Conservation (phyloP, 92 coral and sea anemone genomes). For the Bergia puertoricense region DNA sequence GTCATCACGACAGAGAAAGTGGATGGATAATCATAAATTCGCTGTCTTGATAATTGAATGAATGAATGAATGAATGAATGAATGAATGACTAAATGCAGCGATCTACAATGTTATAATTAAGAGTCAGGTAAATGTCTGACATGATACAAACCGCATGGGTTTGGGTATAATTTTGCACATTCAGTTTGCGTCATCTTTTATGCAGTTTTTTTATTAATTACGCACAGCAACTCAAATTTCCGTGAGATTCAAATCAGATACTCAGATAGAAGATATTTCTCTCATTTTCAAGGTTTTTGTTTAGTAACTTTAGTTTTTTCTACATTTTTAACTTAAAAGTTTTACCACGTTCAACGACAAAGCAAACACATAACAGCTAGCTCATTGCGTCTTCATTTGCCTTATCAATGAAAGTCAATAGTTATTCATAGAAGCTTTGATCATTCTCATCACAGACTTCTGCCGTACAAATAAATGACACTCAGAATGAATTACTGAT, state of each 20-base stretch:
- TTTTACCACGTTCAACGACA: neutral
- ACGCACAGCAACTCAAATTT: no score
- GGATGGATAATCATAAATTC: neutral
- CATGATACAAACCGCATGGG: neutral
- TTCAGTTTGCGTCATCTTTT: neutral
- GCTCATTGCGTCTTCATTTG: neutral
- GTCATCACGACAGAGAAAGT: neutral
- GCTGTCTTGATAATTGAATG: neutral
- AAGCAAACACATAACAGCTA: neutral
- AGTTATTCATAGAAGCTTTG: neutral
- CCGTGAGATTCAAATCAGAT: neutral
- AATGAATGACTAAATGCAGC: no score
- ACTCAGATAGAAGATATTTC: neutral
- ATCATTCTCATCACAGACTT: neutral
- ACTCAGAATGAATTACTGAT: neutral
- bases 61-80: neutral
- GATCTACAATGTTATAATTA: no score
- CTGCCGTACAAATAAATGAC: slow-evolving; percentile 1
- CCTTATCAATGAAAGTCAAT: neutral
- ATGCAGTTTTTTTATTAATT: no score
- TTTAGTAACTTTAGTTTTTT: neutral
- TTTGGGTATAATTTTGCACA: neutral
- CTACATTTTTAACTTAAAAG: neutral
- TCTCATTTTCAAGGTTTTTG: neutral
- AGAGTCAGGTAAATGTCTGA: neutral